Evolutionary conservation across 2,888 invertebrate species (phyloP), one percentile per base, ranked within the genome.

Genomic region (Hyppa rectilinea): DNA sequence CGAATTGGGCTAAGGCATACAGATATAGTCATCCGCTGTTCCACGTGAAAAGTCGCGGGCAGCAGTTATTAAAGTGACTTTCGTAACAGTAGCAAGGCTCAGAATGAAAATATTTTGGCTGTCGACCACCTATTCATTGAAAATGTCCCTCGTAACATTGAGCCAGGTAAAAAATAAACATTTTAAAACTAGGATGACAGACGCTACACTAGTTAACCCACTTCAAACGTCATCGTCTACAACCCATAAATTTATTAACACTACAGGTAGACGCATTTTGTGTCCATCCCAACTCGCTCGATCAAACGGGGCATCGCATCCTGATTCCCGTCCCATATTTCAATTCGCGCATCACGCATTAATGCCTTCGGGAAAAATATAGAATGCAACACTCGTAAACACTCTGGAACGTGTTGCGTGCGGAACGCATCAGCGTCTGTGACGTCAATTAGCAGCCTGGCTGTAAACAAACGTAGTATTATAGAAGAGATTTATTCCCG

Each of bases 291-390:
- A 50, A 71, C 81, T 81, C 64, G 66, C 63, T 40, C 56, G 58
- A 85, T 65, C 65, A 84, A 91, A 90, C 85, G 71, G 66, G 64
- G 84, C 89, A 85, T 75, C 65, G 68, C 85, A 85, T 85, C 87
- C 83, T 79, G 81, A 85, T 86, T 83, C 80, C 80, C 70, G 78
- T 82, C 67, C 87, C 85, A 90, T 93, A 94, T 93, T 90, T 94
- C 93, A 94, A 90, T 94, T 92, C 84, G 88, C 91, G 88, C 91
- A 91, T 92, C 91, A 91, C 87, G 87, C 91, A 91, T 92, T 92
- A 92, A 90, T 91, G 90, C 89, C 90, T 90, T 90, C 83, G 88
- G 87, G 90, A 93, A 93, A 94, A 94, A 92, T 94, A 93, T 92
- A 87, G 89, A 87, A 92, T 91, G 89, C 90, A 89, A 67, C 85